A percentile compares a stretch with the other conserved stretches of the same genome.
These are phyloP conservation scores for Catocala nupta DNA, from an alignment of 2,888 invertebrate species.

Conservation along the genomic window DNA sequence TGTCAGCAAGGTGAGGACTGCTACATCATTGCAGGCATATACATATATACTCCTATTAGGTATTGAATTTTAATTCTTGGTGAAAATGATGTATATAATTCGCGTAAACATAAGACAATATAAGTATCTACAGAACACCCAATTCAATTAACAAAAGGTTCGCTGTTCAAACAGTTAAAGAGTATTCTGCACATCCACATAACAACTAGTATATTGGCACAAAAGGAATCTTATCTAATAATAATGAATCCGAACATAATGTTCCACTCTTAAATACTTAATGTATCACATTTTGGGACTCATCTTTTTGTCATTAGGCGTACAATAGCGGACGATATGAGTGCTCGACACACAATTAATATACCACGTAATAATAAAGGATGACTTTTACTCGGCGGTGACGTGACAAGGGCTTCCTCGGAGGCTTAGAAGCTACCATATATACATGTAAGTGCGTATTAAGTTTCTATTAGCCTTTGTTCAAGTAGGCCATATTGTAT, in stretches of 20 bases:
- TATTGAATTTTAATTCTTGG: no score
- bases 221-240: conserved; percentile 8
- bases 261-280: conserved; percentile 39
- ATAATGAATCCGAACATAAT: conserved; percentile 28
- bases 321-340: conserved; percentile 59
- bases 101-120: no score
- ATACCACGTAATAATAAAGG: conserved; percentile 68
- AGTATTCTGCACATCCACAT: no score
- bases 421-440: conserved; percentile 27
- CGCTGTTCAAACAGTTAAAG: no score
- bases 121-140: no score
- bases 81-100: no score
- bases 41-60: no score
- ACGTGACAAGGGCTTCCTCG: conserved; percentile 36
- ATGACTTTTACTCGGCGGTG: conserved; percentile 66
- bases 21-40: no score
- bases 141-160: no score
- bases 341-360: conserved; percentile 70
- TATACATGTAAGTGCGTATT: conserved; percentile 50
- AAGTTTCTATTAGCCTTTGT: conserved; percentile 49
- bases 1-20: no score
- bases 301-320: conserved; percentile 64
- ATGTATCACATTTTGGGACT: conserved; percentile 50
- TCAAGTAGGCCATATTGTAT: conserved; percentile 14
- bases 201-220: not conserved